phyloP scores from a whole-genome alignment of 2,797 vertebrate genomes.

The Micrastur ruficollis region DNA sequence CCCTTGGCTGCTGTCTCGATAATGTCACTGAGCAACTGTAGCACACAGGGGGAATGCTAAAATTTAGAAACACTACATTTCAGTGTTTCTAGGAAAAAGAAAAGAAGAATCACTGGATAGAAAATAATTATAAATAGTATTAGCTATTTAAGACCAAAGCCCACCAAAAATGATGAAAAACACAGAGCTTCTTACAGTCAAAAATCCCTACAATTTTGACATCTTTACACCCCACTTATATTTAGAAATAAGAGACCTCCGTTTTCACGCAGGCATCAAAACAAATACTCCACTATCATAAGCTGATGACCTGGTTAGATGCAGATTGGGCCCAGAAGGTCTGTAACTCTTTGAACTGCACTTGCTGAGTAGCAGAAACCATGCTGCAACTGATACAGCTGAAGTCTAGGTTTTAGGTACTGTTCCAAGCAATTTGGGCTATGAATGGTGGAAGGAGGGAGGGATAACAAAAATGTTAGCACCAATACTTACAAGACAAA shows the following conservation, averaged over 20 bases:
- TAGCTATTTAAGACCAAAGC: neutral
- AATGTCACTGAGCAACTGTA: slow-evolving; percentile 8
- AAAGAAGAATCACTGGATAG: neutral
- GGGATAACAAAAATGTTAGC: neutral
- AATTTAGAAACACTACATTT: slow-evolving; percentile 12
- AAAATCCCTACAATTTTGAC: neutral
- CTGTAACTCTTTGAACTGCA: neutral
- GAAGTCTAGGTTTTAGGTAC: neutral
- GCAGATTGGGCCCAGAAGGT: neutral
- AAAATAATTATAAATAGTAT: neutral
- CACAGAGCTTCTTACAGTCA: neutral
- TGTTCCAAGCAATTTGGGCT: neutral
- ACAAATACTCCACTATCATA: neutral
- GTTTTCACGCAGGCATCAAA: neutral
- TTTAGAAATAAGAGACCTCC: neutral
- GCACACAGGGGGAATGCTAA: neutral
- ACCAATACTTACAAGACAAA: neutral
- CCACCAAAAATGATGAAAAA: neutral
- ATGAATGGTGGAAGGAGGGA: neutral
- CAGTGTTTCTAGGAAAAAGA: slow-evolving; percentile 23
- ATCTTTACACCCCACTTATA: neutral
- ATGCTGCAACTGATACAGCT: neutral
- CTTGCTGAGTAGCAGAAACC: neutral
- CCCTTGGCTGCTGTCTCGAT: slow-evolving; percentile 9
- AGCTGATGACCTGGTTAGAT: neutral